phyloP scores from a whole-genome alignment of 2,888 invertebrate genomes.

The Megaustenia siamemsis region DNA sequence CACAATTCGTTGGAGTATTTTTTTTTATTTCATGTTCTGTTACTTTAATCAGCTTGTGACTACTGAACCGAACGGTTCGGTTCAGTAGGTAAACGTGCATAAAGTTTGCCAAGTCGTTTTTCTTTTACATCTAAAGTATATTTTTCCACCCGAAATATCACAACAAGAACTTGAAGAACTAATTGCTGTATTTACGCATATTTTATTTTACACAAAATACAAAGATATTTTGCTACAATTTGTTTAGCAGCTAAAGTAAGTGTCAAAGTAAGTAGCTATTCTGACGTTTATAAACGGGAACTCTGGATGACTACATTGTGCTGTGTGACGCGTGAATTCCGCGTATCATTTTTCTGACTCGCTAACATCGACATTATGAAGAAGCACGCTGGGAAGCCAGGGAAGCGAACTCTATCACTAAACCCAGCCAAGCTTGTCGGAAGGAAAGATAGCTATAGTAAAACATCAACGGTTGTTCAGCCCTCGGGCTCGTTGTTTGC shows the following conservation, averaged over 20 bases:
- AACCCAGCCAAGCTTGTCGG: conserved; percentile 15
- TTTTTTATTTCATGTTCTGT: neutral
- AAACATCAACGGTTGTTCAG: neutral
- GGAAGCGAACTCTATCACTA: neutral
- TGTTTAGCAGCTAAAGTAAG: neutral
- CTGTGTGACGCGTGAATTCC: conserved; percentile 2
- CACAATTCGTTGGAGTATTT: neutral
- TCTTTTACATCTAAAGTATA: too few relatives aligned
- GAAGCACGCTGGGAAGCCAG: conserved; percentile 9
- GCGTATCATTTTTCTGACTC: neutral
- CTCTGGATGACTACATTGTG: neutral
- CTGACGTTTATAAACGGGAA: neutral
- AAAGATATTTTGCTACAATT: too few relatives aligned
- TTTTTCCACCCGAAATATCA: neutral
- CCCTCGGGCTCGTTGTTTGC: neutral
- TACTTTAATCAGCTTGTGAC: neutral
- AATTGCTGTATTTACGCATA: neutral
- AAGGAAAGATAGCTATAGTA: conserved; percentile 16
- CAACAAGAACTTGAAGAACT: neutral
- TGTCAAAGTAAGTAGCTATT: neutral
- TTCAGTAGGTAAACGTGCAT: neutral
- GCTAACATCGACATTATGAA: neutral
- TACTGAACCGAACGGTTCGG: neutral
- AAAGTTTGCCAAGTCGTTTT: too few relatives aligned
- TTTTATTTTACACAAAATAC: too few relatives aligned